Evolutionary conservation across 92 coral and sea anemone species (phyloP), one percentile per base, ranked within the genome.

Genomic region (Zoanthus sansibaricus): DNA sequence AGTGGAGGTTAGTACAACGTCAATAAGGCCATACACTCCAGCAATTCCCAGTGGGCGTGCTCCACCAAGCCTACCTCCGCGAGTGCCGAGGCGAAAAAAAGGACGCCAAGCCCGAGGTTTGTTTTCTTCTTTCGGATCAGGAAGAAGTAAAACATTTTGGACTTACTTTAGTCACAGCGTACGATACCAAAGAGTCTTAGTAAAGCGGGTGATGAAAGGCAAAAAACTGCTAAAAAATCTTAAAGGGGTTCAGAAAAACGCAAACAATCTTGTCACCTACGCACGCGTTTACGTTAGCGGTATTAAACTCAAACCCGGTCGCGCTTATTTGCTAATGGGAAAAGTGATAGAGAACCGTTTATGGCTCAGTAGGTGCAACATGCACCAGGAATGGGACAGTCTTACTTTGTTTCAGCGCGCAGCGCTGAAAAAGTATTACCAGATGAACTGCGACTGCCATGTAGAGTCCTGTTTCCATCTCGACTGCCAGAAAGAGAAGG

Each of bases 261-360:
- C 62, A 49, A 54, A 30, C 21, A 82, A 69, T 14, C 7, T 54
- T 17, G 55, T 80, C 16, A 25, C 88, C 21, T 83, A 64, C 25
- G 94, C 94, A 54, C 90, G 83, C n/a, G 73, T 91, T 17, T 91
- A 91, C 30, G 86, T 88, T 67, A 76, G 89, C 45, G 89, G 87
- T 0, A 70, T 91, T 12, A 52, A 89, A 0, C 90, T 95, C 7
- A 87, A 88, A 75, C 74, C 88, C 20, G 90, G 84, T 8, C 91
- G 78, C 25, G 86, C 93, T 51, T 95, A 95, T 64, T 76, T 95
- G 84, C 89, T 95, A 25, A 87, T 94, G 61, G 98, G 98, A 25
- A 89, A 82, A 52, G 83, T 95, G 86, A 91, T 95, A 72, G 32
- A 76, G 49, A 91, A 91, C 37, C 82, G 86, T 42, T 79, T 95